Conservation (phyloP, 2,888 invertebrate species). For the Acanthacorydalis orientalis region DNA sequence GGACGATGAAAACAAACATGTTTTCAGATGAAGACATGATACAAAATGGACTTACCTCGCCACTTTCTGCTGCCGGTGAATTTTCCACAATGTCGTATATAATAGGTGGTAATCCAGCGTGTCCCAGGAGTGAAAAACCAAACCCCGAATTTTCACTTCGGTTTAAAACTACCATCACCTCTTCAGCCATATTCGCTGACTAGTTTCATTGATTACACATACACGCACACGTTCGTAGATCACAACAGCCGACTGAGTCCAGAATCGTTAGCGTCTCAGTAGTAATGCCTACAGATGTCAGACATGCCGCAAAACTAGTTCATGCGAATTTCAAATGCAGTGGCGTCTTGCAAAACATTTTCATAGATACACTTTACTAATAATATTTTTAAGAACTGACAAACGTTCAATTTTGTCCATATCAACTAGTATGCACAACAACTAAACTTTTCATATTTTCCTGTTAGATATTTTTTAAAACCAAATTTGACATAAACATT, state of each 20-base stretch:
- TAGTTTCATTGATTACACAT: slow-evolving; percentile 10
- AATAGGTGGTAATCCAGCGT: slow-evolving; percentile 82
- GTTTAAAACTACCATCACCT: slow-evolving; percentile 74
- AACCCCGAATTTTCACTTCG: slow-evolving; percentile 77
- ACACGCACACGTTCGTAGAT: slow-evolving; percentile 17
- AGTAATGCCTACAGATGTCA: neutral
- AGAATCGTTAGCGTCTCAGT: no score
- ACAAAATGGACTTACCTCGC: slow-evolving; percentile 46
- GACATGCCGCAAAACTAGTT: slow-evolving; percentile 1
- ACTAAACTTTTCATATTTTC: no score
- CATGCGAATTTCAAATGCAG: neutral
- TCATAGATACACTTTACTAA: no score
- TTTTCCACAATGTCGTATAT: slow-evolving; percentile 87
- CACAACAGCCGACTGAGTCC: neutral
- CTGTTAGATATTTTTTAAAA: no score
- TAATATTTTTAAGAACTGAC: no score
- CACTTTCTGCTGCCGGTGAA: slow-evolving; percentile 82
- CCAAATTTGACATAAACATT: no score
- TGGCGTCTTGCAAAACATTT: no score
- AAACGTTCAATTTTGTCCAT: no score
- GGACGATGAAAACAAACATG: neutral
- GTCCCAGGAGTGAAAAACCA: slow-evolving; percentile 80
- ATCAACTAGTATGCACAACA: no score
- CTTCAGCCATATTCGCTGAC: slow-evolving; percentile 57
- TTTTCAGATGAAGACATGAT: neutral